Conservation (phyloP, 2,797 vertebrate species). For the Erpetoichthys calabaricus region DNA sequence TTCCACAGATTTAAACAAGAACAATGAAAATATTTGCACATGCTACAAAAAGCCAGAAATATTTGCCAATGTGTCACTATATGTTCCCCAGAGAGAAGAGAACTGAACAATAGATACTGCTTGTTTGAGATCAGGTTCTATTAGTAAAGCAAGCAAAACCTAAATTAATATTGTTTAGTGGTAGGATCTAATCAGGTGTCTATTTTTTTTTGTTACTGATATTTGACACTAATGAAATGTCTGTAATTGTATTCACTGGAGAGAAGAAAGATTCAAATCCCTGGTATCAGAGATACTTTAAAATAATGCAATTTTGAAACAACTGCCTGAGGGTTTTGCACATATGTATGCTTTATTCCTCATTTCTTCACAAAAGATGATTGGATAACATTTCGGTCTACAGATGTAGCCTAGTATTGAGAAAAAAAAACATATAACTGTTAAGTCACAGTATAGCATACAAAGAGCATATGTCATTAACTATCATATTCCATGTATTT, state of each 20-base stretch:
- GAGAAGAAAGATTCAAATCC: background rate
- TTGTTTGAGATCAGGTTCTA: constrained; percentile 40
- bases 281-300: no score
- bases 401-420: background rate
- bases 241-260: background rate
- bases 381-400: no score
- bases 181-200: constrained; percentile 24
- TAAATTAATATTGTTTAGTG: constrained; percentile 34
- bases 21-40: constrained; percentile 15
- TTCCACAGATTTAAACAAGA: constrained; percentile 10
- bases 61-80: constrained; percentile 29
- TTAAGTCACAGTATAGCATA: constrained; percentile 55
- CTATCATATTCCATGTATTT: constrained; percentile 52
- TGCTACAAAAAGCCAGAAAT: constrained; percentile 22
- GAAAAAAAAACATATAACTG: constrained; percentile 31
- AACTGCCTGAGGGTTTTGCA: no score
- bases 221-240: background rate
- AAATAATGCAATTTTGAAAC: no score
- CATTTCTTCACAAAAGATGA: no score
- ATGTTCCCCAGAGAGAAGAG: constrained; percentile 29
- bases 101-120: constrained; percentile 36
- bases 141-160: constrained; percentile 33
- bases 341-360: no score
- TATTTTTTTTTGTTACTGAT: constrained; percentile 14
- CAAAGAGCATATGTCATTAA: constrained; percentile 24